Base-by-base conservation (phyloP, 2,113 vertebrate species). In the Trichechus manatus region DNA sequence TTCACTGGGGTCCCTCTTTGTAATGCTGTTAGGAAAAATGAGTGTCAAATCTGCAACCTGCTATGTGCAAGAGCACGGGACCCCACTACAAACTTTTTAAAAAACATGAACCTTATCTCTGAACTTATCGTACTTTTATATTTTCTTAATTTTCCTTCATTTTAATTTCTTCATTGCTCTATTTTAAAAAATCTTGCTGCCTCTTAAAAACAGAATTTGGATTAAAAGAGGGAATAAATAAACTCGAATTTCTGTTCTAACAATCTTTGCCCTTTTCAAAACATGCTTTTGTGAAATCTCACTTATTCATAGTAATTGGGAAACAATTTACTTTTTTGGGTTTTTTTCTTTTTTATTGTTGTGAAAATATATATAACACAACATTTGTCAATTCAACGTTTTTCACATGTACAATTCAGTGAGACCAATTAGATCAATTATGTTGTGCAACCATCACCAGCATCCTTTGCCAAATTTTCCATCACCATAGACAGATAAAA, bases 161-260 rank as follows among this genome's bases (percentile, higher is more conserved):
- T 7, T 87, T 77, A 92, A 59, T 66, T 59, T 94, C 27, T 5
- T 96, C 47, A 88, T 19, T 79, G 31, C 74, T 74, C 25, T 88
- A 39, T 33, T 94, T 96, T 89, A 42, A 42, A 75, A 75, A 39
- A 56, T 86, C 42, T 11, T 33, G 50, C 91, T 94, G 63, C 23
- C 42, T 88, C 47, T 36, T 78, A 95, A 96, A 70, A 91, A 93
- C 0, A 68, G 78, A 74, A 44, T 94, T 93, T 94, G 64, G 42
- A 82, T 86, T 94, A 81, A 85, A 97, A 86, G 3, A 89, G 27
- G 61, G 74, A 93, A 82, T 77, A 89, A 97, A 83, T 80, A 79
- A 85, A 44, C 95, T 63, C 74, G 68, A 93, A 96, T 85, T 89
- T 91, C 53, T 88, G 36, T 93, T 47, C 84, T 94, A 13, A 93